Base-by-base conservation (phyloP, 2,113 vertebrate genomes). In the Perca flavescens region DNA sequence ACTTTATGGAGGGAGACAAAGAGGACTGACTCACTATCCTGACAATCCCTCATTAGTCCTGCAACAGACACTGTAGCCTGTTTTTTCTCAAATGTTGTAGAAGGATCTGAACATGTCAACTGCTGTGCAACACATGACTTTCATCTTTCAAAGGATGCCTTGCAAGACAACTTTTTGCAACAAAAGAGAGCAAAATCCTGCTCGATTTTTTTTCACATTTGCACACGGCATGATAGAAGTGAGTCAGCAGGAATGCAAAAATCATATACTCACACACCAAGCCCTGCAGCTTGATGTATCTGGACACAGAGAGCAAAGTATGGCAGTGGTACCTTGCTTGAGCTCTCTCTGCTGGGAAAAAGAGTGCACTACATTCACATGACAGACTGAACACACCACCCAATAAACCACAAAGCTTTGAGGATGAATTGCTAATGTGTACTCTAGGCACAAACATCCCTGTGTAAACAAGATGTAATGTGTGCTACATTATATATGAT, bases 341-440 rank as follows among this genome's bases (percentile, higher is more conserved):
- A 83, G 91, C 89, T 58, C 92, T 65, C 88, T 89, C 91, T 93
- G 85, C 89, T 92, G 92, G 91, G 47, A 80, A 52, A 69, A 88
- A 70, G 8, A 31, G 74, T 50, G 83, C 77, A 93, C 86, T 92
- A 28, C 92, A 91, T 22, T 46, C 31, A 77, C 13, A 82, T 21
- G 63, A 63, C 31, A 49, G 21, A 7, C 3, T 9, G 2, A 28
- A 74, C 8, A 53, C 22, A 64, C 43, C 56, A 49, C 9, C 62
- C 28, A 60, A 12, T 1, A 53, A 69, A 52, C 49, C 73, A 65
- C n/a, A 50, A 4, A 54, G 40, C 25, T 47, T 64, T n/a, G 7
- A 57, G 63, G 14, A 47, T 4, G 61, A 75, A 10, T 50, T 71
- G 50, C 21, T 56, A 6, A 50, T 70, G 34, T 77, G 40, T 2